A percentile compares a stretch with the other conserved stretches of the same genome.
These are phyloP conservation scores for Elephas maximus DNA, from an alignment of 2,113 vertebrate genomes.

Conservation along the genomic window DNA sequence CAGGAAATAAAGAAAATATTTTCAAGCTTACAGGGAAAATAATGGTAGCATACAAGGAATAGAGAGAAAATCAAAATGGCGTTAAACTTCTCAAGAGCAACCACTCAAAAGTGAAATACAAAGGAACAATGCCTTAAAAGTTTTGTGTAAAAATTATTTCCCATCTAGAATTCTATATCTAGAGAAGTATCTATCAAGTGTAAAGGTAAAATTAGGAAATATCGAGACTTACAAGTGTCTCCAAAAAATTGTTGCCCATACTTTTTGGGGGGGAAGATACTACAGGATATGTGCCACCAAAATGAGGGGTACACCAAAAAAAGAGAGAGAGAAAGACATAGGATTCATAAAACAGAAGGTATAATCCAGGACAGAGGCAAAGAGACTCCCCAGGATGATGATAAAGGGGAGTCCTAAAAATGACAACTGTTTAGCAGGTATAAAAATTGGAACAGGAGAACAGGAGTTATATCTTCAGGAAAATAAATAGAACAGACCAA, in stretches of 20 bases:
- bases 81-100: conserved; percentile 9
- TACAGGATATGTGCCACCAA: background rate
- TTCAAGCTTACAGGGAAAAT: background rate
- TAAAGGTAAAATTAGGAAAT: background rate
- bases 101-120: background rate
- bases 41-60: background rate
- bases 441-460: background rate
- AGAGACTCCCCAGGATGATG: background rate
- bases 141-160: conserved; percentile 12
- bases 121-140: conserved; percentile 16
- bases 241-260: background rate
- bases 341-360: background rate
- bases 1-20: background rate
- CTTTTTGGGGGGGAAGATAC: background rate
- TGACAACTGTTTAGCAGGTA: background rate
- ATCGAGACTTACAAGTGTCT: background rate
- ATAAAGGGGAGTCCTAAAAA: background rate
- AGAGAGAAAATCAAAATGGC: background rate
- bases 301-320: background rate
- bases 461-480: background rate
- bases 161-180: background rate
- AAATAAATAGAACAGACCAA: conserved; percentile 4
- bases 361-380: background rate
- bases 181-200: background rate
- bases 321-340: background rate